phyloP scores from a whole-genome alignment of 2,797 vertebrate genomes.

The Pipistrellus nathusii region DNA sequence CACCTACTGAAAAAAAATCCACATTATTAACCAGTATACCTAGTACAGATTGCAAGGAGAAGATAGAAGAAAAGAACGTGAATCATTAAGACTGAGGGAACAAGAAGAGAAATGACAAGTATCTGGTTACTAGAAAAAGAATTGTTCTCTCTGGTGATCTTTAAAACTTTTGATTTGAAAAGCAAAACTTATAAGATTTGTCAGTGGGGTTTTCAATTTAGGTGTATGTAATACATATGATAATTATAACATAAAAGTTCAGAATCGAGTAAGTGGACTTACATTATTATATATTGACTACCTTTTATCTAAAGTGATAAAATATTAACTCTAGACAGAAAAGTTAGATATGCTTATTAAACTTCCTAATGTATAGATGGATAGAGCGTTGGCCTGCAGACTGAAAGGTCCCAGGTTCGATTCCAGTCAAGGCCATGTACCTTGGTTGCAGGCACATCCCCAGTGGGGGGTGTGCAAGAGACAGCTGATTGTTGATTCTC shows the following conservation, averaged over 20 bases:
- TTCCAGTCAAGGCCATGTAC: too few relatives aligned
- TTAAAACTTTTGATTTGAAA: background rate
- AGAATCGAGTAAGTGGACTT: background rate
- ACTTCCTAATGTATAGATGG: too few relatives aligned
- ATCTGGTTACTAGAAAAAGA: background rate
- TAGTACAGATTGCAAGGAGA: background rate
- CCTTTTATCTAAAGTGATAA: background rate
- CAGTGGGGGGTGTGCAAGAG: too few relatives aligned
- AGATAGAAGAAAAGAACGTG: background rate
- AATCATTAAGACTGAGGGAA: background rate
- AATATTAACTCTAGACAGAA: background rate
- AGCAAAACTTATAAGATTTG: background rate
- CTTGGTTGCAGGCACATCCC: too few relatives aligned
- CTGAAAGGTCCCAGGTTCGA: too few relatives aligned
- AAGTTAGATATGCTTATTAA: background rate
- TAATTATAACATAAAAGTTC: background rate
- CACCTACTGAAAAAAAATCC: too few relatives aligned
- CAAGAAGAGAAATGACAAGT: background rate
- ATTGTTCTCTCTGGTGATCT: background rate
- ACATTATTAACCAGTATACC: too few relatives aligned
- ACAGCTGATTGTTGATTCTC: too few relatives aligned
- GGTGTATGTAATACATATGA: background rate
- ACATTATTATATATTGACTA: background rate
- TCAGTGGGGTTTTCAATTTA: background rate
- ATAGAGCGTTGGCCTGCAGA: too few relatives aligned